These are phyloP conservation scores for Venusia cambrica DNA, from an alignment of 2,888 invertebrate genomes.

Conservation along the genomic window DNA sequence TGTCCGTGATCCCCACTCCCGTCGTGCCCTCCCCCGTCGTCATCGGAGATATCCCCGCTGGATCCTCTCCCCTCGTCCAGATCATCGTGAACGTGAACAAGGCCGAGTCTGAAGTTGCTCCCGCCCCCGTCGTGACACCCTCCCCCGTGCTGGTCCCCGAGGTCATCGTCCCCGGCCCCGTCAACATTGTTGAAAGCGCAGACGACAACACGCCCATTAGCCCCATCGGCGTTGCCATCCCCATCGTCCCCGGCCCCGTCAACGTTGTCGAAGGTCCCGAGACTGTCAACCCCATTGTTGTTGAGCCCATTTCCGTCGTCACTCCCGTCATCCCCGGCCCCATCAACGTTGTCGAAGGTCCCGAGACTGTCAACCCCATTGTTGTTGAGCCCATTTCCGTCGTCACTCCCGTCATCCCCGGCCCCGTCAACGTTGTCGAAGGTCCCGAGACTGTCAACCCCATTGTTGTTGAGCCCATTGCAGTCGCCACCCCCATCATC, in stretches of 20 bases:
- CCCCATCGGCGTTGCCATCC: slow-evolving; percentile 24
- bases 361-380: too few species aligned
- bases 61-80: slow-evolving; percentile 38
- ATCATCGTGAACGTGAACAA: slow-evolving; percentile 44
- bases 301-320: too few species aligned
- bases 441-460: slow-evolving; percentile 17
- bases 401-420: slow-evolving; percentile 14
- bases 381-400: slow-evolving; percentile 11
- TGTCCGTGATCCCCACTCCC: slow-evolving; percentile 30
- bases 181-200: slow-evolving; percentile 18
- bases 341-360: too few species aligned
- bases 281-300: too few species aligned
- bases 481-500: slow-evolving; percentile 36
- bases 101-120: slow-evolving; percentile 26
- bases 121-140: slow-evolving; percentile 20
- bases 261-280: slow-evolving; percentile 21
- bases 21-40: slow-evolving; percentile 23
- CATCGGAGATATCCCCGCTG: slow-evolving; percentile 19
- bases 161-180: slow-evolving; percentile 19
- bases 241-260: slow-evolving; percentile 30
- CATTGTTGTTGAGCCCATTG: slow-evolving; percentile 31
- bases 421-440: slow-evolving; percentile 30
- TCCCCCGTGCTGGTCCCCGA: slow-evolving; percentile 20
- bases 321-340: slow-evolving; percentile 16
- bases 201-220: slow-evolving; percentile 25